Base-by-base conservation (phyloP, 2,113 vertebrate species). In the Neodontobutis hainanensis region DNA sequence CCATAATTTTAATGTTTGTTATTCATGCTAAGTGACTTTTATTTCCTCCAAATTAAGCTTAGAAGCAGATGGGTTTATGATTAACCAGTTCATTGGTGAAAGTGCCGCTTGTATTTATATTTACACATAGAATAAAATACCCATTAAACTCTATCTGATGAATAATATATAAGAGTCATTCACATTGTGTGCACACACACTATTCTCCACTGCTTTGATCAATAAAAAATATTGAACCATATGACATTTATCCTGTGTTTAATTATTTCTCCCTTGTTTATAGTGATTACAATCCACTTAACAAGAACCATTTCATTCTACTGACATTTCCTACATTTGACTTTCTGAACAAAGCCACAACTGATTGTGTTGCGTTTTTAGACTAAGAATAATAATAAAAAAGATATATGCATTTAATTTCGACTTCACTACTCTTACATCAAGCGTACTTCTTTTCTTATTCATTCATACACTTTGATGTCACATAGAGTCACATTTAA, bases 11-110 rank as follows among this genome's bases (percentile, higher is more conserved):
- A 55, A 36, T 55, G 52, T 55, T 55, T 55, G 52, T 55, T 55
- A 55, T 55, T 55, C 52, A 55, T 55, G 52, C 52, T 55, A 55
- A 55, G 52, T 55, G 52, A 55, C 52, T 55, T 55, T 55, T 55
- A 55, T 55, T 55, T 9, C 6, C 35, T 36, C 38, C 52, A 55
- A 55, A 55, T 55, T 36, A 36, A 34, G 34, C 52, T 55, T 4
- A 40, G 38, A 40, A 6, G 34, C 52, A 55, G 34, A 38, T 27
- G 51, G 8, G 52, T 4, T 14, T 14, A 14, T 53, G 16, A 2
- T 14, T 27, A 11, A 53, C 5, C 51, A 14, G 34, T 27, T 14
- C 32, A 34, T 34, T 53, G n/a, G 7, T 36, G 12, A 36, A 36
- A 12, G 12, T 12, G 11, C 27, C 34, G 3, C 19, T 27, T 27